Evolutionary conservation across 2,113 vertebrate species (phyloP).

Genomic region (Zapus hudsonius): DNA sequence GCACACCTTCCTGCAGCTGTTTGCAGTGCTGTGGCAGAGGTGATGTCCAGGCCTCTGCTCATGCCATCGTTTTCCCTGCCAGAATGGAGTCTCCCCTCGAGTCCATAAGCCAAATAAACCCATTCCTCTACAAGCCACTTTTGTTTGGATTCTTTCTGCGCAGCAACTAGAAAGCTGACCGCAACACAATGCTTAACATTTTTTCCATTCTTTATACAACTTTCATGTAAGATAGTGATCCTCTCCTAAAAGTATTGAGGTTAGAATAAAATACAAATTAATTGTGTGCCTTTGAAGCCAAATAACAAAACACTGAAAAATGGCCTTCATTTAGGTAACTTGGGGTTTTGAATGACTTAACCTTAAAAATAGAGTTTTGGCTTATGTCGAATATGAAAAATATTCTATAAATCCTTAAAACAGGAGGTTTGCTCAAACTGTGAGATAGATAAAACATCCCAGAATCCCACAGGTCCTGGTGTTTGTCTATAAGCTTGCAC

Average conservation of each 20-base stretch:
- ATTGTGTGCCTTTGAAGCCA: neutral
- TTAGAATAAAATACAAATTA: constrained; percentile 25
- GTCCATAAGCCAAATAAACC: no score
- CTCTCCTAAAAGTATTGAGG: neutral
- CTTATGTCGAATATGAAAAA: constrained; percentile 56
- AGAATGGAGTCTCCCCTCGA: no score
- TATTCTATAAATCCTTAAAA: neutral
- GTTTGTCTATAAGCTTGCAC: neutral
- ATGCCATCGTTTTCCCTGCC: no score
- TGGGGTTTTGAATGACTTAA: neutral
- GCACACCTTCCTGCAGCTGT: no score
- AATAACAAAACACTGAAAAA: constrained; percentile 28
- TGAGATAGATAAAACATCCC: constrained; percentile 30
- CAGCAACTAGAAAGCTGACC: no score
- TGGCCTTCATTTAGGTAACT: neutral
- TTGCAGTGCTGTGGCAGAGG: no score
- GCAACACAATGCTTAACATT: no score
- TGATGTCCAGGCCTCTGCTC: no score
- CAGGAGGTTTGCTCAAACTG: constrained; percentile 34
- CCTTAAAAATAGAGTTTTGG: constrained; percentile 34
- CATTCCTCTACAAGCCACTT: no score
- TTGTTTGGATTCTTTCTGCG: no score
- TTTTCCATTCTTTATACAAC: neutral
- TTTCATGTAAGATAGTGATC: constrained; percentile 12
- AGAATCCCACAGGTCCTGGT: constrained; percentile 11